These are phyloP conservation scores for Oscheius sp. DNA, from an alignment of 1,140 invertebrate genomes.

Conservation along the genomic window DNA sequence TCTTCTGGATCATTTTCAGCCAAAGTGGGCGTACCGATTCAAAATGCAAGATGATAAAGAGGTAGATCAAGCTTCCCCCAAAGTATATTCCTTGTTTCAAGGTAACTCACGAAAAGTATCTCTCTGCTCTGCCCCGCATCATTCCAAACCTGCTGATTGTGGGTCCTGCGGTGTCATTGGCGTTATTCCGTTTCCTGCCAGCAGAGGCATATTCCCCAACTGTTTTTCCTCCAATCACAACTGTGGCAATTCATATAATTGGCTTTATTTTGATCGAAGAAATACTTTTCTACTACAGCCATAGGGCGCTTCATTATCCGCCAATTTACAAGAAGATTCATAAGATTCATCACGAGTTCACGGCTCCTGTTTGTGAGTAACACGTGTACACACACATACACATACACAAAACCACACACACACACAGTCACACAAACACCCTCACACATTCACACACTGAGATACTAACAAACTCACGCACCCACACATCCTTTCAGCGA, in stretches of 20 bases:
- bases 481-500: constrained; percentile 59
- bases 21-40: constrained; percentile 11
- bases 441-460: too few species aligned
- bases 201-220: constrained; percentile 71
- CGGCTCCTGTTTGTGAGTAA: constrained; percentile 73
- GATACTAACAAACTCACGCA: too few species aligned
- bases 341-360: constrained; percentile 82
- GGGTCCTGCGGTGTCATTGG: constrained; percentile 69
- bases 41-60: constrained; percentile 10
- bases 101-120: constrained; percentile 57
- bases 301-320: constrained; percentile 68
- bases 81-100: constrained; percentile 33
- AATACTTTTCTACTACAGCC: constrained; percentile 81
- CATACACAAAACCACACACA: too few species aligned
- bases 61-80: background rate
- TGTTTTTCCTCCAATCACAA: constrained; percentile 78
- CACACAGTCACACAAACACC: too few species aligned
- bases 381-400: constrained; percentile 46
- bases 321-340: constrained; percentile 81
- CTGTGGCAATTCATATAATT: constrained; percentile 76
- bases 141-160: constrained; percentile 77
- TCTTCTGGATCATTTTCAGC: constrained; percentile 8
- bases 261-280: constrained; percentile 79
- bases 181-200: constrained; percentile 69
- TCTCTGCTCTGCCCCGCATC: constrained; percentile 71